Percentiles rank a stretch among this genome's conserved stretches.
Evolutionary conservation across 2,888 invertebrate genomes (phyloP).

Genomic region (Diaphora mendica): DNA sequence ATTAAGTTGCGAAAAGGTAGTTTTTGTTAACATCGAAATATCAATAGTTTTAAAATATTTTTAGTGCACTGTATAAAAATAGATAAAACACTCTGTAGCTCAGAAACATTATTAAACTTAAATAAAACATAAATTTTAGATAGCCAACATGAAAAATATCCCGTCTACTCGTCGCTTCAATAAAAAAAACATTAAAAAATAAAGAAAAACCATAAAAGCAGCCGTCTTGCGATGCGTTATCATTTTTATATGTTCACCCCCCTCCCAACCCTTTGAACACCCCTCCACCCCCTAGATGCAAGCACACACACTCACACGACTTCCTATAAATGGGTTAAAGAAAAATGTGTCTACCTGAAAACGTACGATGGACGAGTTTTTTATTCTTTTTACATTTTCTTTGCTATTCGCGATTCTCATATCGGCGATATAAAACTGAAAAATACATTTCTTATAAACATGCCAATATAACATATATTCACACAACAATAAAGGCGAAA

Average conservation of each 20-base stretch:
- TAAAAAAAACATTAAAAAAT: conserved; percentile 84
- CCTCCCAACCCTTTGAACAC: conserved; percentile 66
- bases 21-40: background rate
- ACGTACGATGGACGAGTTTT: conserved; percentile 85
- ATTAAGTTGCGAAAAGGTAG: background rate
- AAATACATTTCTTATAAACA: conserved; percentile 77
- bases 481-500: conserved; percentile 49
- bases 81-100: conserved; percentile 14
- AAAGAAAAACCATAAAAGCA: conserved; percentile 86
- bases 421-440: conserved; percentile 87
- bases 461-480: conserved; percentile 55
- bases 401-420: conserved; percentile 86
- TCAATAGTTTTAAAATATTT: background rate
- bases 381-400: conserved; percentile 84
- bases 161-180: conserved; percentile 62
- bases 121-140: conserved; percentile 44
- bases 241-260: conserved; percentile 84
- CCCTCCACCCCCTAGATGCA: conserved; percentile 67
- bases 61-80: background rate
- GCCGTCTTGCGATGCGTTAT: conserved; percentile 87
- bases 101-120: conserved; percentile 40
- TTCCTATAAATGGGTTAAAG: conserved; percentile 85
- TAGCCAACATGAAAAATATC: conserved; percentile 48
- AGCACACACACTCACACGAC: conserved; percentile 68
- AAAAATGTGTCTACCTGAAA: conserved; percentile 87